These are phyloP conservation scores for Rhopilema esculentum DNA, from an alignment of 30 jellyfish, hydroid and myxozoan species.

Conservation along the genomic window DNA sequence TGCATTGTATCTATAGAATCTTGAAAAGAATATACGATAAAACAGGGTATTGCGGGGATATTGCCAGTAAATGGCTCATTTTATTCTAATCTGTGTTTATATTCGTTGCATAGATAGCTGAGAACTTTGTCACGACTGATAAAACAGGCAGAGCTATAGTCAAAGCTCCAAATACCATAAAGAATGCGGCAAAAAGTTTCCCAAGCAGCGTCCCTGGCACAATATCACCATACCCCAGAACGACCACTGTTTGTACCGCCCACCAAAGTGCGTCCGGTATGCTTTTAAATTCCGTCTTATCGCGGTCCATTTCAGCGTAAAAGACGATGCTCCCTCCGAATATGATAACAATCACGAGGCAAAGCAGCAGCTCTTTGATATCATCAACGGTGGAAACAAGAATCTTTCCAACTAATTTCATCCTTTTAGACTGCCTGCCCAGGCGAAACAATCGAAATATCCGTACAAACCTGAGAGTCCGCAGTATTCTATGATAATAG, in stretches of 20 bases:
- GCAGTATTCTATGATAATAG: conserved; percentile 54
- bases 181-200: conserved; percentile 79
- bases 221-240: conserved; percentile 96
- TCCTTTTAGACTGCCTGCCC: conserved; percentile 80
- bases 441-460: conserved; percentile 81
- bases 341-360: conserved; percentile 74
- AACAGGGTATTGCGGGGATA: no score
- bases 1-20: no score
- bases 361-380: conserved; percentile 78
- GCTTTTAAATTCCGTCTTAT: conserved; percentile 65
- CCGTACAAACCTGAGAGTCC: conserved; percentile 76
- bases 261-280: conserved; percentile 98
- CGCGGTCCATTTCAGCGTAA: conserved; percentile 64
- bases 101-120: conserved; percentile 67
- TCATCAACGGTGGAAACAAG: conserved; percentile 88
- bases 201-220: conserved; percentile 88
- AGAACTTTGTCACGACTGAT: conserved; percentile 94
- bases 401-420: conserved; percentile 83
- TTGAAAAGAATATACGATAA: no score
- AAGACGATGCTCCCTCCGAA: conserved; percentile 93
- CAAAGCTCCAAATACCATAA: conserved; percentile 98
- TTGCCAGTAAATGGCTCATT: no score
- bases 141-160: conserved; percentile 96
- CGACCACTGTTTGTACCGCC: conserved; percentile 97
- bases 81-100: neutral